These are phyloP conservation scores for Oryzias woworae DNA, from an alignment of 2,113 vertebrate species.

Conservation along the genomic window DNA sequence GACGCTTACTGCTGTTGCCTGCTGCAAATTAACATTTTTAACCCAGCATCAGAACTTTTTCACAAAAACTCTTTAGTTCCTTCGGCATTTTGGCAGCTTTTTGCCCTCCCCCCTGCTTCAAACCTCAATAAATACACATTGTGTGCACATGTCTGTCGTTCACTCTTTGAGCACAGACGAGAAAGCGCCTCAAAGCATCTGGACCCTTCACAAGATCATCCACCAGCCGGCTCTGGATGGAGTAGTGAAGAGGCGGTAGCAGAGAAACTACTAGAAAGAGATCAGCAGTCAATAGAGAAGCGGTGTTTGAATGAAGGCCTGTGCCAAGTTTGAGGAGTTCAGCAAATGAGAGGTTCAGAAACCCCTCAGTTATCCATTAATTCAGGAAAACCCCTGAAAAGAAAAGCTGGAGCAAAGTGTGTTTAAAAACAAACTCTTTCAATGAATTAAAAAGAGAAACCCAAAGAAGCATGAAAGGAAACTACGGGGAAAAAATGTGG, in stretches of 20 bases:
- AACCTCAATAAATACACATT: not conserved
- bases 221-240: slow-evolving; percentile 12
- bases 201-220: slow-evolving; percentile 48
- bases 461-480: slow-evolving; percentile 2
- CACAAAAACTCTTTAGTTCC: slow-evolving; percentile 2
- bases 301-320: slow-evolving; percentile 48
- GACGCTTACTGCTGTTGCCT: slow-evolving; percentile 33
- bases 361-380: slow-evolving; percentile 44
- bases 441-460: slow-evolving; percentile 21
- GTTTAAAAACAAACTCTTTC: slow-evolving; percentile 21
- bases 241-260: slow-evolving; percentile 3
- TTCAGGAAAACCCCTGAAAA: slow-evolving; percentile 33
- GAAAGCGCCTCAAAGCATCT: slow-evolving; percentile 33
- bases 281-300: slow-evolving; percentile 14
- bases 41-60: no score
- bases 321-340: slow-evolving; percentile 21
- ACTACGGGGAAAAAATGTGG: not conserved
- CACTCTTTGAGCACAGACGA: slow-evolving; percentile 3
- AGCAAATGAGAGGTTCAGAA: slow-evolving; percentile 28
- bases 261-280: slow-evolving; percentile 23
- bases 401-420: slow-evolving; percentile 12
- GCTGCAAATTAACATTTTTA: slow-evolving; percentile 1
- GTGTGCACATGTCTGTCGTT: slow-evolving; percentile 8
- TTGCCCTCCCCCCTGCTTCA: slow-evolving; percentile 1
- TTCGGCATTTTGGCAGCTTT: not conserved